Conservation (phyloP, 2,888 invertebrate species). For the Dichetophora obliterata region DNA sequence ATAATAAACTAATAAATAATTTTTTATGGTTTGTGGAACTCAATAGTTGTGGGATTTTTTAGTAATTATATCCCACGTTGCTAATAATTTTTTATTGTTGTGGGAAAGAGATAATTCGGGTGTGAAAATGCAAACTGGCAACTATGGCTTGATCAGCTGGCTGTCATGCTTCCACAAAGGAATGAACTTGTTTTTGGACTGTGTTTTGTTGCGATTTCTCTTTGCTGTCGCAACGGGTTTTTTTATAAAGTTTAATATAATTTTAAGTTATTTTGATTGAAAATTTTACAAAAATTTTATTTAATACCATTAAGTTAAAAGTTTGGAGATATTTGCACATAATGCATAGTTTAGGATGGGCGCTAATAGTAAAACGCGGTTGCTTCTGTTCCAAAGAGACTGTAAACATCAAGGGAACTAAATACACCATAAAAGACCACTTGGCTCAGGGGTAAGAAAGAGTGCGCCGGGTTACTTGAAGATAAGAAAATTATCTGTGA, state of each 20-base stretch:
- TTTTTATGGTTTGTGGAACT: too few species aligned
- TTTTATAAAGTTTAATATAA: not conserved
- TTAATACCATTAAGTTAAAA: constrained; percentile 13
- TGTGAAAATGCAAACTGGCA: not conserved
- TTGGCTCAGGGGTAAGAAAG: constrained; percentile 79
- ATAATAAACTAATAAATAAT: too few species aligned
- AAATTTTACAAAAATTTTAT: not conserved
- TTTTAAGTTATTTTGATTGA: not conserved
- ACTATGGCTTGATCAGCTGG: not conserved
- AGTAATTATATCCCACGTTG: too few species aligned
- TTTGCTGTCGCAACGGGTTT: not conserved
- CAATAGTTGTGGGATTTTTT: too few species aligned
- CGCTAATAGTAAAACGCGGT: constrained; percentile 79
- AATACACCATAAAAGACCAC: constrained; percentile 78
- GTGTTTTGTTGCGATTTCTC: constrained; percentile 17
- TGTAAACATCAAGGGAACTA: constrained; percentile 78
- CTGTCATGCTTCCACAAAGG: not conserved
- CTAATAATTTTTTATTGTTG: too few species aligned
- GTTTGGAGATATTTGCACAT: not conserved
- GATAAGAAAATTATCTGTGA: constrained; percentile 44
- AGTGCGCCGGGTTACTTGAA: not conserved
- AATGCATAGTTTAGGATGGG: constrained; percentile 80
- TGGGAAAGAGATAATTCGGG: too few species aligned
- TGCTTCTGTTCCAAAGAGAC: constrained; percentile 83
- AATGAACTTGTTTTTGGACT: not conserved